Evolutionary conservation across 2,797 vertebrate species (phyloP), one percentile per base, ranked within the genome.

Genomic region (Phalanger gymnotis): DNA sequence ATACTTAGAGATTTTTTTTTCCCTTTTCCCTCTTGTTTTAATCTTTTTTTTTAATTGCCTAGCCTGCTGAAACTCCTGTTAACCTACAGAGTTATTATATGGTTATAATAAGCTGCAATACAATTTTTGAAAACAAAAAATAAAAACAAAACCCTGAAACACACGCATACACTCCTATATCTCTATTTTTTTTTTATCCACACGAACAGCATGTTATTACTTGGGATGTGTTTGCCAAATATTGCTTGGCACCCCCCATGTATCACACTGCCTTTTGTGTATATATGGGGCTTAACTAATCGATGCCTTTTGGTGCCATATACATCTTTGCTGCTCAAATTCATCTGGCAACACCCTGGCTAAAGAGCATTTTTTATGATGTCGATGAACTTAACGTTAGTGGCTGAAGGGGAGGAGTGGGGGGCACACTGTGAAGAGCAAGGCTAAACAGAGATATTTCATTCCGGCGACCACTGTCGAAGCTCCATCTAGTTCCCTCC

Each of bases 341-440:
- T 93, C 91, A 93, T 97, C 94, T 97, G 91, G 93, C n/a, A 93
- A 91, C 58, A 95, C 92, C 90, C 94, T 90, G 87, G 91, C 95
- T 95, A 94, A 90, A 95, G 91, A 6, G 27, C 89, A 81, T 91
- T 96, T 97, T 81, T 96, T 96, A 96, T 55, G 94, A 92, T 94
- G 61, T 92, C 93, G 89, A 54, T 54, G 87, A 89, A 92, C 51
- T 91, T 91, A 91, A 90, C 25, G 31, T 94, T 94, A 93, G 91
- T 89, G 90, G 90, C 55, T 0, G 4, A 81, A 92, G 56, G 61
- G 40, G 90, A 91, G 90, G 90, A 54, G 28, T 16, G 14, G 34
- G 34, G 61, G n/a, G n/a, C n/a, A n/a, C n/a, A n/a, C n/a, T n/a
- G 30, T 13, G 14, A 61, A 61, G 34, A n/a, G 31, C 19, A 40